These are phyloP conservation scores for Caenorhabditis plicata DNA, from an alignment of 2,888 invertebrate species.

Conservation along the genomic window DNA sequence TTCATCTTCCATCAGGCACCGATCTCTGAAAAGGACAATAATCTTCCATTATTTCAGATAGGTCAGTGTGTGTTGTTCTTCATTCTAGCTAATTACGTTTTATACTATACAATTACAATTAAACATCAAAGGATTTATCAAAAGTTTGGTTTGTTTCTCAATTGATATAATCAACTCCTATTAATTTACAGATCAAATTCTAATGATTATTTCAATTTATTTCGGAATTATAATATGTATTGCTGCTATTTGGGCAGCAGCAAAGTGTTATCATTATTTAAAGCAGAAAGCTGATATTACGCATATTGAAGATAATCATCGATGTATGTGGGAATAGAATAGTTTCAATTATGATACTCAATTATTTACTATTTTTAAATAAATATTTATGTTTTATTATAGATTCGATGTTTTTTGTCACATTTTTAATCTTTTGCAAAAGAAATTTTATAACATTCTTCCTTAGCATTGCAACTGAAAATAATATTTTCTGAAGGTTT, in stretches of 20 bases:
- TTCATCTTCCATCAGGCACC: too few relatives aligned
- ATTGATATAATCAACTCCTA: not conserved
- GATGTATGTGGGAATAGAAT: conserved; percentile 43
- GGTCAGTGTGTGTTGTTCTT: conserved; percentile 49
- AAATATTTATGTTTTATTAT: too few relatives aligned
- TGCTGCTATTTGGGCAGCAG: conserved; percentile 49
- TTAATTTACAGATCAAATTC: conserved; percentile 42
- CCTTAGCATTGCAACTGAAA: too few relatives aligned
- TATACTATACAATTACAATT: conserved; percentile 42
- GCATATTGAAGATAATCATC: conserved; percentile 20
- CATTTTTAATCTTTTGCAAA: too few relatives aligned
- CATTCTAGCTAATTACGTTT: conserved; percentile 42
- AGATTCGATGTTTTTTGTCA: too few relatives aligned
- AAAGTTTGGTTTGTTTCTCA: conserved; percentile 46
- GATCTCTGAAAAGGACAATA: too few relatives aligned
- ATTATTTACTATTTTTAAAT: too few relatives aligned
- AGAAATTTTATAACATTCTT: too few relatives aligned
- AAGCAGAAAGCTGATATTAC: conserved; percentile 29
- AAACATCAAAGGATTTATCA: conserved; percentile 35
- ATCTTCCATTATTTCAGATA: conserved; percentile 38
- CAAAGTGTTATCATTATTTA: conserved; percentile 50
- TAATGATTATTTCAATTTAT: conserved; percentile 51
- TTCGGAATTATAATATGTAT: conserved; percentile 45
- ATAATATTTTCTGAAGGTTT: too few relatives aligned
- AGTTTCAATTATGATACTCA: not conserved